These are phyloP conservation scores for Allobates femoralis DNA, from an alignment of 2,797 vertebrate species.

Conservation along the genomic window DNA sequence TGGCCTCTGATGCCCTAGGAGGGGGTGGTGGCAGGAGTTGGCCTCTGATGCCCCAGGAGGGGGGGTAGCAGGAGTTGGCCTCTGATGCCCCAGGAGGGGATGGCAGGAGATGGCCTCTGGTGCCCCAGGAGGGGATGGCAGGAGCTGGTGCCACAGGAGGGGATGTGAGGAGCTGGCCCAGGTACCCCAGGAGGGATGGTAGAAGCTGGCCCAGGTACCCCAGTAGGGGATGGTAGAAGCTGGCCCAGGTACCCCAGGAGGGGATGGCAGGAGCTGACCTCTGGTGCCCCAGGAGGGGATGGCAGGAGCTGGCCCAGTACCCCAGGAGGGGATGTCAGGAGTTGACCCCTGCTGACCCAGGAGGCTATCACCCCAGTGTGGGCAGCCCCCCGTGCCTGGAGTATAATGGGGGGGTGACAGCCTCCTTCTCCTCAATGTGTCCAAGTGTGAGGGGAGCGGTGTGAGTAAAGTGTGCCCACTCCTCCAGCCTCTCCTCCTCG, in stretches of 20 bases:
- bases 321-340: neutral
- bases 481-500: constrained; percentile 63
- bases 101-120: neutral
- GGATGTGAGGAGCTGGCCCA: neutral
- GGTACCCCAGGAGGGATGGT: neutral
- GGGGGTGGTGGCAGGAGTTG: neutral
- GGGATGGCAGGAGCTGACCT: constrained; percentile 6
- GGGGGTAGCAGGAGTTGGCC: neutral
- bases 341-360: constrained; percentile 1
- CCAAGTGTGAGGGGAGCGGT: constrained; percentile 60
- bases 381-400: constrained; percentile 5
- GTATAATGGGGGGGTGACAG: constrained; percentile 24
- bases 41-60: neutral
- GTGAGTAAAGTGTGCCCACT: constrained; percentile 64
- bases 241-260: neutral
- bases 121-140: neutral
- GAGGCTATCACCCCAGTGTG: constrained; percentile 10
- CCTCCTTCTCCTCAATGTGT: constrained; percentile 55
- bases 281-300: neutral
- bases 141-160: too few species aligned
- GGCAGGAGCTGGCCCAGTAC: neutral
- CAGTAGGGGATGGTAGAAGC: neutral
- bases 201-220: too few species aligned
- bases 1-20: neutral
- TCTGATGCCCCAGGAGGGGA: neutral